phyloP scores from a whole-genome alignment of 2,888 invertebrate genomes.

The Odontocolon sp. region DNA sequence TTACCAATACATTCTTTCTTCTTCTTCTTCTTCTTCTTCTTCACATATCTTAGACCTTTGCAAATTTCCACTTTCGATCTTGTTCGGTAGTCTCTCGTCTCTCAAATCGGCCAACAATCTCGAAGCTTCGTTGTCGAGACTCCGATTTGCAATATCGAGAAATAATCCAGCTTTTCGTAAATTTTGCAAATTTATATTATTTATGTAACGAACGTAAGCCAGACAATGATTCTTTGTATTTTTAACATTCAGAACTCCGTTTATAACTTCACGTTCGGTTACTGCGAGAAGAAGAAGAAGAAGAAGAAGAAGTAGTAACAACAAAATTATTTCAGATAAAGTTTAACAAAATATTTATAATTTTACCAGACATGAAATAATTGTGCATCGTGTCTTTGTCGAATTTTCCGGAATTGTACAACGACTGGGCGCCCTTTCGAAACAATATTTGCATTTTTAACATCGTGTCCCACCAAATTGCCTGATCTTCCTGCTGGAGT shows the following conservation, averaged over 20 bases:
- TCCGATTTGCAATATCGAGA: conserved; percentile 95
- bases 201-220: conserved; percentile 97
- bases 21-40: not conserved
- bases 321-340: no score
- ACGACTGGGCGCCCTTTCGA: conserved; percentile 93
- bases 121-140: conserved; percentile 96
- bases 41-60: conserved; percentile 90
- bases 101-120: conserved; percentile 93
- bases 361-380: conserved; percentile 98
- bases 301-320: no score
- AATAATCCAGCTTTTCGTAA: conserved; percentile 96
- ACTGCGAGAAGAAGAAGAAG: conserved; percentile 85
- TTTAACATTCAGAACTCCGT: conserved; percentile 95
- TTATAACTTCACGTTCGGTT: conserved; percentile 98
- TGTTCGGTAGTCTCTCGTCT: conserved; percentile 93
- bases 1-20: conserved; percentile 2
- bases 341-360: no score
- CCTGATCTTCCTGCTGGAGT: conserved; percentile 97
- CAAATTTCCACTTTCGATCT: conserved; percentile 93
- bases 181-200: conserved; percentile 98
- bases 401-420: conserved; percentile 92
- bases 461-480: conserved; percentile 98
- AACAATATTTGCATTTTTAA: conserved; percentile 97
- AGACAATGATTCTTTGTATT: conserved; percentile 97
- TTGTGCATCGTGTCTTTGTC: conserved; percentile 97